These are phyloP conservation scores for Perizoma affinitatum DNA, from an alignment of 2,888 invertebrate species.

Conservation along the genomic window DNA sequence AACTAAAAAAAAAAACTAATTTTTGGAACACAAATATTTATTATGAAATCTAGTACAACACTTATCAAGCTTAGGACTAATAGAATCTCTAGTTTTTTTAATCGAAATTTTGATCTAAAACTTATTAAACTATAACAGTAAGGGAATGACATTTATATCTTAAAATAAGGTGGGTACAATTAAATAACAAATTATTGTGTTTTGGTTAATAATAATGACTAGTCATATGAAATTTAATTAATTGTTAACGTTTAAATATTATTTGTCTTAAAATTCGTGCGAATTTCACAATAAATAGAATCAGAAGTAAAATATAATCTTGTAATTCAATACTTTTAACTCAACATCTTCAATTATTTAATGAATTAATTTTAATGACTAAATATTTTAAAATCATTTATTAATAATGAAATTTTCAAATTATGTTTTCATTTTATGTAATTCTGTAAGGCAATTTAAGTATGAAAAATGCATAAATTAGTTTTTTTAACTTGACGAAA, in stretches of 20 bases:
- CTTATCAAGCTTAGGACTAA: conserved; percentile 37
- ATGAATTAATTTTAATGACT: too few species aligned
- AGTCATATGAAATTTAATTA: conserved; percentile 27
- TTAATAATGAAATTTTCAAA: too few species aligned
- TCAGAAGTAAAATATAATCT: too few species aligned
- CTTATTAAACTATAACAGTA: conserved; percentile 15
- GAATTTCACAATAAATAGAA: too few species aligned
- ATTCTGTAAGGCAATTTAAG: too few species aligned
- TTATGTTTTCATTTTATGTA: too few species aligned
- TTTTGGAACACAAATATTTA: conserved; percentile 61
- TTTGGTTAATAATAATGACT: conserved; percentile 37
- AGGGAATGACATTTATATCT: conserved; percentile 31
- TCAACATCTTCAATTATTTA: too few species aligned
- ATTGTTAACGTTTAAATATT: not conserved
- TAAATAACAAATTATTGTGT: conserved; percentile 14
- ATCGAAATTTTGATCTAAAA: conserved; percentile 21
- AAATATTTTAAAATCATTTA: too few species aligned
- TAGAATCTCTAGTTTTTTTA: conserved; percentile 27
- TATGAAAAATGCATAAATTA: too few species aligned
- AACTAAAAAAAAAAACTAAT: conserved; percentile 27
- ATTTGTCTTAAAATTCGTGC: too few species aligned
- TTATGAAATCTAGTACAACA: conserved; percentile 69
- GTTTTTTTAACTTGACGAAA: too few species aligned
- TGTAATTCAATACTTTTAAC: too few species aligned
- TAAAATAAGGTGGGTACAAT: conserved; percentile 28